Evolutionary conservation across 2,797 vertebrate genomes (phyloP).

Genomic region (Intellagama lesueurii): DNA sequence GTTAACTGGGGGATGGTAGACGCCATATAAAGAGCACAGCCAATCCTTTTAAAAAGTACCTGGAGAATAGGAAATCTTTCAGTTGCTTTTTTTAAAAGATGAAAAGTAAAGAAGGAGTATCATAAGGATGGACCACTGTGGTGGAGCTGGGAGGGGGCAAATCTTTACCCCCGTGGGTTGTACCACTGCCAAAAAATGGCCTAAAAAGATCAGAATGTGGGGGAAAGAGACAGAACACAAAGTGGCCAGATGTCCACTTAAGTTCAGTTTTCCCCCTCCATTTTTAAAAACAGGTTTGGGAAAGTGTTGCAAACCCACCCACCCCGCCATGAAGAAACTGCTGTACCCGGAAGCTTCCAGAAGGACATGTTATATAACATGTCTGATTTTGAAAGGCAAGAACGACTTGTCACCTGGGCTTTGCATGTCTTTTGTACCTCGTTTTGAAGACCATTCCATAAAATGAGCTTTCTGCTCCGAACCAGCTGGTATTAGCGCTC

Average conservation of each 20-base stretch:
- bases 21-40: not conserved
- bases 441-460: constrained; percentile 56
- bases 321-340: too few relatives aligned
- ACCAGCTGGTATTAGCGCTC: constrained; percentile 46
- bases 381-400: constrained; percentile 60
- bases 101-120: not conserved
- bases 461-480: constrained; percentile 60
- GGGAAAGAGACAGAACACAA: too few relatives aligned
- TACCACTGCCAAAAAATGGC: too few relatives aligned
- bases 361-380: not conserved
- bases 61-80: not conserved
- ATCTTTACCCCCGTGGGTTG: too few relatives aligned
- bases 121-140: too few relatives aligned
- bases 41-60: not conserved
- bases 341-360: too few relatives aligned
- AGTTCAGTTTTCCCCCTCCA: too few relatives aligned
- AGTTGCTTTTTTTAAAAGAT: not conserved
- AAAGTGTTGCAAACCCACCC: too few relatives aligned
- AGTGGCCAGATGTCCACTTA: too few relatives aligned
- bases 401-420: constrained; percentile 50
- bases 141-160: not conserved
- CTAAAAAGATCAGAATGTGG: too few relatives aligned
- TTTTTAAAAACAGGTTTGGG: too few relatives aligned
- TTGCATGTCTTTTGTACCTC: constrained; percentile 51
- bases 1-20: too few relatives aligned